These are phyloP conservation scores for Thymelicus lineola DNA, from an alignment of 2,888 invertebrate species.

Conservation along the genomic window DNA sequence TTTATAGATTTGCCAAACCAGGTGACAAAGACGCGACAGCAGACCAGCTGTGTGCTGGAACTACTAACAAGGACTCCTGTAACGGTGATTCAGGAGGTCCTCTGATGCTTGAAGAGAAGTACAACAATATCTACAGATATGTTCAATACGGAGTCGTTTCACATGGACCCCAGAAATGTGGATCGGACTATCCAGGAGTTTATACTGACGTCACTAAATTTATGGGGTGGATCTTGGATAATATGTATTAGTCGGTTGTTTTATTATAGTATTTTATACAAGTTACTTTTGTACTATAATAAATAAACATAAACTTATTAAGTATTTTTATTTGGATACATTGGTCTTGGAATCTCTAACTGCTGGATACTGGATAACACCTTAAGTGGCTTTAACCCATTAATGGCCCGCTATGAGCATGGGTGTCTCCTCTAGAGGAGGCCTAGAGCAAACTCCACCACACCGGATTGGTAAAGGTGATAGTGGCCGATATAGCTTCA, in stretches of 20 bases:
- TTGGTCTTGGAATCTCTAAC: too few relatives aligned
- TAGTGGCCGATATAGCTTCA: too few relatives aligned
- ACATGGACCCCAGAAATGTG: constrained; percentile 49
- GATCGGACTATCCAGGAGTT: constrained; percentile 62
- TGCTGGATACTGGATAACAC: too few relatives aligned
- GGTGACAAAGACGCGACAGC: constrained; percentile 8
- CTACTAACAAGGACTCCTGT: constrained; percentile 83
- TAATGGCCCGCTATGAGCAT: too few relatives aligned
- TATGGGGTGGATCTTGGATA: constrained; percentile 66
- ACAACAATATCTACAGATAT: constrained; percentile 37
- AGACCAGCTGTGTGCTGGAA: constrained; percentile 64
- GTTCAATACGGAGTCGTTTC: constrained; percentile 55
- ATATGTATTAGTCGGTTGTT: constrained; percentile 34
- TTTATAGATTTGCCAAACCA: constrained; percentile 8
- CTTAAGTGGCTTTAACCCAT: too few relatives aligned
- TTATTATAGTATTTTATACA: not conserved
- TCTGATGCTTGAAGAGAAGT: constrained; percentile 61
- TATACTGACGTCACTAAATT: constrained; percentile 68
- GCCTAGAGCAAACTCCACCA: too few relatives aligned
- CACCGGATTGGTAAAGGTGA: too few relatives aligned
- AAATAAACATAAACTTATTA: not conserved
- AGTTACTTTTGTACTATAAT: not conserved
- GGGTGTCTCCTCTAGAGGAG: too few relatives aligned
- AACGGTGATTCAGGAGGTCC: constrained; percentile 88
- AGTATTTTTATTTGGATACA: too few relatives aligned